Evolutionary conservation across 2,888 invertebrate genomes (phyloP), one percentile per base, ranked within the genome.

Genomic region (Pemphredon lugubris): DNA sequence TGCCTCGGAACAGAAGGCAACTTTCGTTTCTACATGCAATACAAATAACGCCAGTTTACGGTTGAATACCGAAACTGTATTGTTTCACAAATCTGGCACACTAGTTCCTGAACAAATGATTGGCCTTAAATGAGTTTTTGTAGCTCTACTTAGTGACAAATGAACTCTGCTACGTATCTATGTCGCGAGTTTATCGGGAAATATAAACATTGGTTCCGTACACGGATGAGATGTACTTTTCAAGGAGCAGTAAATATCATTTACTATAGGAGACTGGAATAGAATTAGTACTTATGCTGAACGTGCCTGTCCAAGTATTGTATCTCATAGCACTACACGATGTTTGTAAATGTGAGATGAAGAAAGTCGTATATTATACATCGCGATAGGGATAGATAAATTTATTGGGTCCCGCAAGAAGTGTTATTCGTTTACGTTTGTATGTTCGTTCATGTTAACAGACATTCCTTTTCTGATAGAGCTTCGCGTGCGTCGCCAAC

Each of bases 81-180:
- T 59, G 51, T 71, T 78, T 75, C 30, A 37, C 59, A 64, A 58
- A 72, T 74, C 57, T 57, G 67, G 48, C 74, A 73, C 50, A 50
- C 61, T 71, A 73, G 79, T 79, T 79, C 79, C 79, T 79, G 66
- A 72, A 50, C 39, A 51, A 50, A 45, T 66, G 54, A 72, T 73
- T 73, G 72, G 72, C 73, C 73, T 73, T 73, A 67, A 55, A 59
- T 14, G 34, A 71, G 30, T 37, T 73, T 60, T 72, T 57, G 53
- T 72, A 72, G 51, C 54, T 66, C 26, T 55, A 50, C 40, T 55
- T 58, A 42, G 20, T 60, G n/a, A 26, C 45, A 44, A 50, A 20
- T 9, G 16, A 13, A 40, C 23, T 30, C 14, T 13, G 44, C 21
- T 51, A 58, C 45, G 54, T 37, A 64, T 32, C 37, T n/a, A 39